Evolutionary conservation across 2,113 vertebrate species (phyloP).

Genomic region (Limnothrissa miodon): DNA sequence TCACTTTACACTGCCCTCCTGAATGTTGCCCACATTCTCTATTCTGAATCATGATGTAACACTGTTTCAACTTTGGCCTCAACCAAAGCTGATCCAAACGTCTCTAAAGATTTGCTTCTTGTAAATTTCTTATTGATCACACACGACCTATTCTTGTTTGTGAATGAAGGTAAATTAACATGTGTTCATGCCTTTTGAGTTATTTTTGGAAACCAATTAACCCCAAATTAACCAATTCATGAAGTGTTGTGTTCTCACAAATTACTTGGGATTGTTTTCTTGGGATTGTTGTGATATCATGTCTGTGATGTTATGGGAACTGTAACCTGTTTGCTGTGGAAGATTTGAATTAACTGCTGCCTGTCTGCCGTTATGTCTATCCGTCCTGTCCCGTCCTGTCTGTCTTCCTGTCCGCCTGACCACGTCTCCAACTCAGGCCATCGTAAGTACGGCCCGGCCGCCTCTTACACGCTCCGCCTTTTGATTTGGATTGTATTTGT

Average conservation of each 20-base stretch:
- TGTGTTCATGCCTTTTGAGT: background rate
- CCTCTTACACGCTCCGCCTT: constrained; percentile 49
- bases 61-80: background rate
- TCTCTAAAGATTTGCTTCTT: background rate
- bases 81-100: background rate
- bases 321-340: constrained; percentile 67
- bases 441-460: constrained; percentile 71
- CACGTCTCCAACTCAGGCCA: constrained; percentile 68
- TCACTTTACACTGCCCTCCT: background rate
- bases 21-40: background rate
- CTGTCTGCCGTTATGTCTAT: background rate
- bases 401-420: constrained; percentile 55
- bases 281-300: constrained; percentile 21
- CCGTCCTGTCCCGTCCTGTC: constrained; percentile 55
- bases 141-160: background rate
- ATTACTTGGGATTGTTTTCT: constrained; percentile 9
- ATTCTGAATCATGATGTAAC: background rate
- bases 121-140: background rate
- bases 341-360: constrained; percentile 58
- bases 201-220: background rate
- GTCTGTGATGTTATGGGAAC: constrained; percentile 33
- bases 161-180: background rate
- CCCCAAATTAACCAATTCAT: background rate
- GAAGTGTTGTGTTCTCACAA: constrained; percentile 13
- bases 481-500: constrained; percentile 48